Evolutionary conservation across 1,140 invertebrate genomes (phyloP).

Genomic region (Brachionus asplanchnoidis): DNA sequence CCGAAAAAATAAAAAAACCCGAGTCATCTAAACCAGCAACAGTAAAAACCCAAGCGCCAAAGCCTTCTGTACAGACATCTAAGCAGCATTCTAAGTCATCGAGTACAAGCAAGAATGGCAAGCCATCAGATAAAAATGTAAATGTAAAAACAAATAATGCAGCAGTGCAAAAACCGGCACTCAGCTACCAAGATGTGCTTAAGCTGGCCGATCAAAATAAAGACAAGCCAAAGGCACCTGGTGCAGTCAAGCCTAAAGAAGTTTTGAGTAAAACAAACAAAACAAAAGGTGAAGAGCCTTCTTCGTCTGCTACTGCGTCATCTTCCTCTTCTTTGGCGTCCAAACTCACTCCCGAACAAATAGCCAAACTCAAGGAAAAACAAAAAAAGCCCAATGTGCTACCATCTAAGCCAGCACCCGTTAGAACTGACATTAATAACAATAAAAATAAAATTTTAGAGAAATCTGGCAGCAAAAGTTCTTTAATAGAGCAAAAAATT

Average conservation of each 20-base stretch:
- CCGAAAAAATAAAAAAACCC: neutral
- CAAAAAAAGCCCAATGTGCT: neutral
- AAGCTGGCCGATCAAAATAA: slow-evolving; percentile 37
- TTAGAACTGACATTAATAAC: neutral
- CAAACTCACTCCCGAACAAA: slow-evolving; percentile 38
- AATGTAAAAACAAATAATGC: neutral
- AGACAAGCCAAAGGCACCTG: neutral
- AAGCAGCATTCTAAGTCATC: neutral
- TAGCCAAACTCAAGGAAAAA: slow-evolving; percentile 33
- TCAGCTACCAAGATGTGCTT: slow-evolving; percentile 25
- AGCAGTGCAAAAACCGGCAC: neutral
- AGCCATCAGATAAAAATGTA: neutral
- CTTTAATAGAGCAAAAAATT: neutral
- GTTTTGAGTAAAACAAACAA: neutral
- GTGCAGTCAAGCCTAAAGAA: neutral
- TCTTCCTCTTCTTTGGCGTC: neutral
- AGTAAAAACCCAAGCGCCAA: neutral
- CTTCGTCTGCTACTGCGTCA: neutral
- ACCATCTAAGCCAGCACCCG: neutral
- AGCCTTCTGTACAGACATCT: neutral
- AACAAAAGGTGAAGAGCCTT: neutral
- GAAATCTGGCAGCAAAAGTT: neutral
- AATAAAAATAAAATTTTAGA: neutral
- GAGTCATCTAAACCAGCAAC: neutral
- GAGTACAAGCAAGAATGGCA: neutral